These are phyloP conservation scores for Podiceps cristatus DNA, from an alignment of 2,113 vertebrate genomes.

Conservation along the genomic window DNA sequence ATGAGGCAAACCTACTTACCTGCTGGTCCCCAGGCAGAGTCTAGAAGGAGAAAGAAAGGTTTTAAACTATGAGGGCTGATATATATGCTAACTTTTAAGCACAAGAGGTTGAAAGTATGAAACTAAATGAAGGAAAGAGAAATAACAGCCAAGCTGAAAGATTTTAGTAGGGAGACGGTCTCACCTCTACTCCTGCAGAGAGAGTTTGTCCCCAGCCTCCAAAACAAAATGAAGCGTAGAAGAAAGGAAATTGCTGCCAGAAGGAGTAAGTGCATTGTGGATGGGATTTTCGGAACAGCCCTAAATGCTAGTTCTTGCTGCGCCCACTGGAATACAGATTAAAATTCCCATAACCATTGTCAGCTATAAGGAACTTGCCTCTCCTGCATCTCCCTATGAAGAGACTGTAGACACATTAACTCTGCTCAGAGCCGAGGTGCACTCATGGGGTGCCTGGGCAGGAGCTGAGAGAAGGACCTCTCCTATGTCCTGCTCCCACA, in stretches of 20 bases:
- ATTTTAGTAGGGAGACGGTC: background rate
- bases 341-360: background rate
- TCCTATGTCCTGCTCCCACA: background rate
- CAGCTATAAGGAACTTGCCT: background rate
- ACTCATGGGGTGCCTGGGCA: background rate
- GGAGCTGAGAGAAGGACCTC: background rate
- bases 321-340: background rate
- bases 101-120: background rate
- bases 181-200: background rate
- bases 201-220: background rate
- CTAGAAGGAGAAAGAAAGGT: background rate
- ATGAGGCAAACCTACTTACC: background rate
- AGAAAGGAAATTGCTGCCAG: background rate
- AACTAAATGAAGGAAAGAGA: background rate
- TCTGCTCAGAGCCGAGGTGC: background rate
- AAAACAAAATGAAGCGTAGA: background rate
- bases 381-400: background rate
- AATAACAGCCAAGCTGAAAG: background rate
- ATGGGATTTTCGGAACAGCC: background rate
- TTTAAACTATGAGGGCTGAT: background rate
- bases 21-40: background rate
- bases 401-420: rapidly evolving
- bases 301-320: background rate
- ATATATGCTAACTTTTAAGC: background rate
- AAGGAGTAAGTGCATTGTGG: background rate